phyloP scores from a whole-genome alignment of 1,140 invertebrate genomes.

The Littorina saxatilis region DNA sequence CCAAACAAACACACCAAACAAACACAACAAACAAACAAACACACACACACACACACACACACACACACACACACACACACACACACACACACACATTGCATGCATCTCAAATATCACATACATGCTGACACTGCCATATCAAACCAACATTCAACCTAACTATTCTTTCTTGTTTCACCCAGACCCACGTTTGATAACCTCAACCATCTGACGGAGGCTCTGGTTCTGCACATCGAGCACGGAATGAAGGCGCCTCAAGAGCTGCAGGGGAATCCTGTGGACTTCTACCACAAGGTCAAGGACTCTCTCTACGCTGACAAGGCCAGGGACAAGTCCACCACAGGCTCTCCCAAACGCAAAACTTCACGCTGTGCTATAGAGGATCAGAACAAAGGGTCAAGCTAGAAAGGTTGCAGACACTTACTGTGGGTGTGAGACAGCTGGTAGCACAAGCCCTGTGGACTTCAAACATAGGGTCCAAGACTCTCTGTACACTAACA shows the following conservation, averaged over 20 bases:
- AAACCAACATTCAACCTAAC: too few species aligned
- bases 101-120: too few species aligned
- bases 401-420: background rate
- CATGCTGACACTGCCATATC: too few species aligned
- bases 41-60: too few species aligned
- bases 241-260: constrained; percentile 56
- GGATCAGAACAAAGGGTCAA: background rate
- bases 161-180: too few species aligned
- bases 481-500: too few species aligned
- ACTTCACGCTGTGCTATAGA: constrained; percentile 8
- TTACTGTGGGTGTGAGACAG: background rate
- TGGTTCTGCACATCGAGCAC: constrained; percentile 65
- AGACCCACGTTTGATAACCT: constrained; percentile 69
- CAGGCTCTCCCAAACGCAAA: background rate
- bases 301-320: constrained; percentile 43
- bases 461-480: too few species aligned
- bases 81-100: too few species aligned
- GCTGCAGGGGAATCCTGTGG: constrained; percentile 62
- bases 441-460: background rate
- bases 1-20: too few species aligned
- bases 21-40: too few species aligned
- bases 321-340: constrained; percentile 25
- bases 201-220: constrained; percentile 60
- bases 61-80: too few species aligned
- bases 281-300: constrained; percentile 55